These are phyloP conservation scores for Parus major DNA, from an alignment of 2,113 vertebrate genomes.

Conservation along the genomic window DNA sequence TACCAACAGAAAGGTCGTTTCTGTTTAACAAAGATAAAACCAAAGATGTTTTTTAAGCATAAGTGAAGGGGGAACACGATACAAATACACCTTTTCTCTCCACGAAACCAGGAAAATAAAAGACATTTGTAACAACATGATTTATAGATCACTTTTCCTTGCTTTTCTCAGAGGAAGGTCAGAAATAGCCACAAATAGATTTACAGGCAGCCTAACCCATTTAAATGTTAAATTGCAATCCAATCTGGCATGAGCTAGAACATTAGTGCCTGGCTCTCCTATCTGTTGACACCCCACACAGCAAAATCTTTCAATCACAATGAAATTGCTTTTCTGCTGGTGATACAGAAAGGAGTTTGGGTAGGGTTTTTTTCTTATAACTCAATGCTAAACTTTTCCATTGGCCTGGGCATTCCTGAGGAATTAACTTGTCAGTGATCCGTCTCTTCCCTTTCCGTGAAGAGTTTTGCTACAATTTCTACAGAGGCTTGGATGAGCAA, in stretches of 20 bases:
- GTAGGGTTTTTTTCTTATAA: background rate
- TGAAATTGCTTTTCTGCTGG: background rate
- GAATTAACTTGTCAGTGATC: background rate
- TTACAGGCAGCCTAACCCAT: background rate
- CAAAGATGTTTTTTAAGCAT: background rate
- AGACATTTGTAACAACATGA: background rate
- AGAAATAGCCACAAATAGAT: background rate
- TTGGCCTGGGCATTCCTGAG: background rate
- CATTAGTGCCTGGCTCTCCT: background rate
- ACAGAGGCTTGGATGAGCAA: background rate
- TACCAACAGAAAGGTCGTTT: background rate
- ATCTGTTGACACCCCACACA: background rate
- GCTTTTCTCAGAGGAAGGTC: background rate
- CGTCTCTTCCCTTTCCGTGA: background rate
- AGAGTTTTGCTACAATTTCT: background rate
- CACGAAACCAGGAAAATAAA: background rate
- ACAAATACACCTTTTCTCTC: background rate
- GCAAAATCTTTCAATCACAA: background rate
- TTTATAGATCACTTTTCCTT: background rate
- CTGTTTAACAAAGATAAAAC: constrained; percentile 51
- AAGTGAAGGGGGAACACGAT: background rate
- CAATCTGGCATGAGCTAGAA: background rate
- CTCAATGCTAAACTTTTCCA: rapidly evolving
- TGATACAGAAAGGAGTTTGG: background rate
- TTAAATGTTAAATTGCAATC: constrained; percentile 38